Base-by-base conservation (phyloP, 2,113 vertebrate species). In the Pseudorectes ferrugineus region DNA sequence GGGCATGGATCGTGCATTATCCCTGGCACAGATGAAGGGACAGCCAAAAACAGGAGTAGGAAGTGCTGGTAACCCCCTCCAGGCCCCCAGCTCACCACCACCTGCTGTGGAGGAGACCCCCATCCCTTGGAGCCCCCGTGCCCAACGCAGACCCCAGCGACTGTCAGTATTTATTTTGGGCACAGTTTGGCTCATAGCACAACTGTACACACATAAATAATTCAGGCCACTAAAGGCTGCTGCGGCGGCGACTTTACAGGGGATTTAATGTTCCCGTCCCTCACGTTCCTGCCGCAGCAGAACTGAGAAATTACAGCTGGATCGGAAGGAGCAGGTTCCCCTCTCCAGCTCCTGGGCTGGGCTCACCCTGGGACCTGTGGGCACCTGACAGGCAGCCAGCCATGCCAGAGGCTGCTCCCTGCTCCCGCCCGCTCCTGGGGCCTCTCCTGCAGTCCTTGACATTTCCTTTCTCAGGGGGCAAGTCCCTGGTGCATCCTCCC, bases 401-500 rank as follows among this genome's bases (percentile, higher is more conserved):
- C 40, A 10, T 3, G 1, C 48, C 55, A 8, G 62, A 36, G 93
- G 54, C 57, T 85, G 91, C 93, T 88, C 90, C 85, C 46, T 38
- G n/a, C 92, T 43, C 68, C 86, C 26, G 20, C 88, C 51, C 1
- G 1, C 92, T 65, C 88, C 84, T 28, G 61, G 90, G 87, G 85
- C 83, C 62, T 94, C 95, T 95, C 92, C 31, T 16, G 84, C 72
- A 84, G 96, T 96, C 97, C 97, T 97, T 95, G 98, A 97, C 98
- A 96, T 97, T 97, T 96, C 95, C 95, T 91, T 97, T 96, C 97
- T 97, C 86, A 0, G 85, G 97, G 98, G 97, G 97, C 96, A 96
- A 95, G 97, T 97, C 98, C 98, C 97, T 81, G 93, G 96, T 88
- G 97, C 97, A 95, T 96, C 97, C 97, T 98, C 96, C 79, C 92